A percentile compares a stretch with the other conserved stretches of the same genome.
These are phyloP conservation scores for Macropodus opercularis DNA, from an alignment of 2,797 vertebrate genomes.

Conservation along the genomic window DNA sequence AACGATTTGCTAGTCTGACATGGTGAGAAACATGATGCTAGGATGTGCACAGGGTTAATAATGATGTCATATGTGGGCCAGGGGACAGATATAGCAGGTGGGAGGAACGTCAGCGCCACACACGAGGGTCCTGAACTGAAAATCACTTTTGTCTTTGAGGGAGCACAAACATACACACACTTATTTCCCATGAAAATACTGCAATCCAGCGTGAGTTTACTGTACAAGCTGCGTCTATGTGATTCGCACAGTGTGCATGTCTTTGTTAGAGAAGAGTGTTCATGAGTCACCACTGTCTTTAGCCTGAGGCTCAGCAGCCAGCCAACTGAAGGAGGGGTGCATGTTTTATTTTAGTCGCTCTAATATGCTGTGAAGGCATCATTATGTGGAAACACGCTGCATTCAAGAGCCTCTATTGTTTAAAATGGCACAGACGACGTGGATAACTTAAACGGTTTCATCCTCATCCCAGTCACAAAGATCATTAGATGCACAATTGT, in stretches of 20 bases:
- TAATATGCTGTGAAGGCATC: constrained; percentile 74
- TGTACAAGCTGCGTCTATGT: constrained; percentile 49
- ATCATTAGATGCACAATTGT: constrained; percentile 57
- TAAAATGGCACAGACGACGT: constrained; percentile 51
- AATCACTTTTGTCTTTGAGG: constrained; percentile 24
- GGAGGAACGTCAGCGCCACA: background rate
- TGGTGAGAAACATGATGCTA: constrained; percentile 18
- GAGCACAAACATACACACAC: constrained; percentile 17
- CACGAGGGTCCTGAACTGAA: constrained; percentile 39
- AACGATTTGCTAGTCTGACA: constrained; percentile 32
- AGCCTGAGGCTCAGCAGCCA: constrained; percentile 68
- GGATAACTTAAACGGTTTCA: constrained; percentile 53
- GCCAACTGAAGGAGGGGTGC: constrained; percentile 67
- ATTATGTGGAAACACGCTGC: constrained; percentile 64
- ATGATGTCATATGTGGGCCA: constrained; percentile 35
- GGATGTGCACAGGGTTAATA: constrained; percentile 39
- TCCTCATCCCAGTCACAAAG: constrained; percentile 48
- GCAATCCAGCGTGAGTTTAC: constrained; percentile 50
- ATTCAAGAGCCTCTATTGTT: constrained; percentile 54
- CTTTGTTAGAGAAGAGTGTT: constrained; percentile 62
- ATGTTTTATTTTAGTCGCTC: constrained; percentile 74
- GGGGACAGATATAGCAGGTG: constrained; percentile 27
- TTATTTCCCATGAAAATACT: constrained; percentile 19
- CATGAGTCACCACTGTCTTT: constrained; percentile 75
- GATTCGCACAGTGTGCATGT: constrained; percentile 70